These are phyloP conservation scores for Neofelis nebulosa DNA, from an alignment of 2,113 vertebrate species.

Conservation along the genomic window DNA sequence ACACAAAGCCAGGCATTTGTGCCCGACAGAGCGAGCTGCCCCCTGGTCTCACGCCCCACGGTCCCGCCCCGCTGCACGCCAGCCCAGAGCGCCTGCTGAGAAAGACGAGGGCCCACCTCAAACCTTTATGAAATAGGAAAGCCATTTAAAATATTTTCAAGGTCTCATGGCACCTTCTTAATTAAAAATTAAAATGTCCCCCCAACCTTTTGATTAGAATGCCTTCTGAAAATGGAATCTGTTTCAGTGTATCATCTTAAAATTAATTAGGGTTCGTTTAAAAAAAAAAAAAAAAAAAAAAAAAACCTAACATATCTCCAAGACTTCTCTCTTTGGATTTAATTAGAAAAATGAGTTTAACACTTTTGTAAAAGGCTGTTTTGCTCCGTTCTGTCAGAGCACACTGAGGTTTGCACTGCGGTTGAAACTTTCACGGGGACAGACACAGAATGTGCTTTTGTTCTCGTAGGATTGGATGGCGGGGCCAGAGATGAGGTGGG, in stretches of 20 bases:
- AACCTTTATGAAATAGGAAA: not conserved
- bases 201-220: not conserved
- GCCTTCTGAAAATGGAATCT: not conserved
- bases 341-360: constrained; percentile 2
- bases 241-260: not conserved
- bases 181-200: not conserved
- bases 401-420: not conserved
- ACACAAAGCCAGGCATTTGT: not conserved
- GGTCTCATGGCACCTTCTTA: not conserved
- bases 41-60: not conserved
- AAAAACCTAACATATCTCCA: not conserved
- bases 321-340: not conserved
- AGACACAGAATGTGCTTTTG: constrained; percentile 9
- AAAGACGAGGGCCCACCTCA: not conserved
- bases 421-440: not conserved
- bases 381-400: not conserved
- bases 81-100: not conserved
- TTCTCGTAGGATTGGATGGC: not conserved
- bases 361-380: not conserved
- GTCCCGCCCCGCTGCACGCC: rapidly evolving
- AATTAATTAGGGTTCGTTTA: not conserved
- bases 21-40: not conserved
- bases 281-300: not conserved
- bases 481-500: not conserved
- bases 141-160: not conserved